Base-by-base conservation (phyloP, 2,113 vertebrate genomes). In the Austrofundulus limnaeus region DNA sequence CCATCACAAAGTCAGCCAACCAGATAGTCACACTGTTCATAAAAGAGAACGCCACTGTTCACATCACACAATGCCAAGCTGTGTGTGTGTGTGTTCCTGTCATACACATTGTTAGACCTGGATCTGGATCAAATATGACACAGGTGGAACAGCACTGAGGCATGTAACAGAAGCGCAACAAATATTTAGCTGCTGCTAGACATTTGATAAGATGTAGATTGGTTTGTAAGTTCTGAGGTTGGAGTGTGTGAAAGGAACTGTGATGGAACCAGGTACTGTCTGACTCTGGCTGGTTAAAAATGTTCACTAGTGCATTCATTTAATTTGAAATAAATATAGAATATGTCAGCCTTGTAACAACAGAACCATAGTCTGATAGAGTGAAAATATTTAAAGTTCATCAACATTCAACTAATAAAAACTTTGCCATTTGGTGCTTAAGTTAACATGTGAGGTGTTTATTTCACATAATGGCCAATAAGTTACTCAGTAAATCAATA, bases 91-190 rank as follows among this genome's bases (percentile, higher is more conserved):
- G 56, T 66, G 16, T 46, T 72, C 48, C 74, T 23, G 46, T 48
- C 45, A 66, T 54, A 64, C 66, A 54, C 74, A 49, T 58, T 50
- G 72, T 64, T 55, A 47, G 53, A 74, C 78, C 70, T 70, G 50
- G 59, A 54, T 63, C 48, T 59, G 66, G 70, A 86, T 82, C 56
- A 82, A 85, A 84, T 48, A 65, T 43, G 73, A 80, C 85, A 86
- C 88, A 86, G 84, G 87, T 88, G 85, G 80, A 64, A 74, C 56
- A 41, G 66, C 61, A 59, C n/a, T 70, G 72, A 62, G 61, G 61
- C 66, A 72, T 72, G 54, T 20, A 72, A 50, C 72, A 75, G 42
- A 59, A 61, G 47, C 61, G 43, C 61, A 21, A 61, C 65, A 70
- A 66, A 68, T 61, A 51, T 48, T 20, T 50, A 34, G 61, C 53